A percentile compares a stretch with the other conserved stretches of the same genome.
Evolutionary conservation across 2,888 invertebrate species (phyloP).

Genomic region (Mythimna loreyi): DNA sequence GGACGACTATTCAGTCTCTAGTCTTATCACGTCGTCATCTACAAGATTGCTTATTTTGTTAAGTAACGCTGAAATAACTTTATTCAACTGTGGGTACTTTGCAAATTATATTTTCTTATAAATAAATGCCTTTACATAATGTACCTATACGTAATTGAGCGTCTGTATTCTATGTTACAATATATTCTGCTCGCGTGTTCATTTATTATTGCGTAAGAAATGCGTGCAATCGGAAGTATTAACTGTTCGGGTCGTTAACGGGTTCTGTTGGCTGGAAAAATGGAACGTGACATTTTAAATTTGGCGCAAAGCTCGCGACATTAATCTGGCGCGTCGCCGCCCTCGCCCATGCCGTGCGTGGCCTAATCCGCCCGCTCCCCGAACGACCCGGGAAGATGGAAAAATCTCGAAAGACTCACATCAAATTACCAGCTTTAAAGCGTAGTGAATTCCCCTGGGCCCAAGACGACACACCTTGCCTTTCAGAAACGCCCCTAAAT

Average conservation of each 20-base stretch:
- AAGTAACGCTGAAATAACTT: conserved; percentile 57
- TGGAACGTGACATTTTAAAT: conserved; percentile 90
- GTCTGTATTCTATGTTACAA: conserved; percentile 23
- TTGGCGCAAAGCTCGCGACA: conserved; percentile 88
- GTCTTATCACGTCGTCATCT: conserved; percentile 68
- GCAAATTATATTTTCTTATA: conserved; percentile 31
- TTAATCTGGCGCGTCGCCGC: conserved; percentile 89
- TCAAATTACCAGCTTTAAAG: conserved; percentile 90
- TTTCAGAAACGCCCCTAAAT: conserved; percentile 88
- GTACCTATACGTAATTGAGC: conserved; percentile 21
- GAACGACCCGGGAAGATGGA: conserved; percentile 87
- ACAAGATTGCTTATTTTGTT: conserved; percentile 67
- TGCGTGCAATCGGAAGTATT: conserved; percentile 78
- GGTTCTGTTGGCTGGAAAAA: conserved; percentile 86
- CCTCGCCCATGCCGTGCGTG: conserved; percentile 85
- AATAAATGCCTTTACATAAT: conserved; percentile 23
- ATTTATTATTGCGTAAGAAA: conserved; percentile 68
- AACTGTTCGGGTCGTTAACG: conserved; percentile 79
- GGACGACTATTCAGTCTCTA: conserved; percentile 67
- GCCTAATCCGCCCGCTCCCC: conserved; percentile 87
- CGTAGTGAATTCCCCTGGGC: conserved; percentile 86
- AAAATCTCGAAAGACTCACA: conserved; percentile 89
- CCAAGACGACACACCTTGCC: conserved; percentile 87
- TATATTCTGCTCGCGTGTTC: conserved; percentile 41
- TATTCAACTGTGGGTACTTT: conserved; percentile 30